Percentiles rank a stretch among this genome's conserved stretches.
Conservation (phyloP, 2,888 invertebrate genomes). For the Nomada ruficornis region DNA sequence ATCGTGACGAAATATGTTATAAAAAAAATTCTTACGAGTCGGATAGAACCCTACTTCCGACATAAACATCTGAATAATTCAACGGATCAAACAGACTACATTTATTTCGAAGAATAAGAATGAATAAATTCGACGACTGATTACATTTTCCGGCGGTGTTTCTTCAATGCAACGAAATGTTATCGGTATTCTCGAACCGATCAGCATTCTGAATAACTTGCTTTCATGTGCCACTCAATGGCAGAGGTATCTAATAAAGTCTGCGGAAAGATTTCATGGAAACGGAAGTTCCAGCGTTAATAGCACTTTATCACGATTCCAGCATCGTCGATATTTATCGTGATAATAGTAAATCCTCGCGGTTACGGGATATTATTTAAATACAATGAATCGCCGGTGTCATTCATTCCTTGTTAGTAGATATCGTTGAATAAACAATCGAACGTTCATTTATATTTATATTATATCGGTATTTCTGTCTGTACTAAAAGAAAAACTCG, state of each 20-base stretch:
- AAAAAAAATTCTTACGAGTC: too few relatives aligned
- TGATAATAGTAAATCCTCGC: slow-evolving; percentile 41
- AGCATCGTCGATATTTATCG: slow-evolving; percentile 39
- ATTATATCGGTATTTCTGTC: not conserved
- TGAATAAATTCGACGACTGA: slow-evolving; percentile 20
- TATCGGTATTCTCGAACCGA: slow-evolving; percentile 34
- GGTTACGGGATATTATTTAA: slow-evolving; percentile 38
- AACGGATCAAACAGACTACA: not conserved
- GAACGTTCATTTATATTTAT: not conserved
- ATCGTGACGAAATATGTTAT: not conserved
- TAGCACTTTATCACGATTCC: slow-evolving; percentile 32
- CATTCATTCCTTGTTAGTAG: slow-evolving; percentile 22
- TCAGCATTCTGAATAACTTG: slow-evolving; percentile 19
- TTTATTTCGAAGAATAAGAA: slow-evolving; percentile 3
- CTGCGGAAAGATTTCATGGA: slow-evolving; percentile 5
- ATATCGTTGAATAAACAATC: slow-evolving; percentile 33
- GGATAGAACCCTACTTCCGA: too few relatives aligned
- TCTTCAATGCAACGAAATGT: slow-evolving; percentile 29
- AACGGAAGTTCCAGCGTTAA: slow-evolving; percentile 38
- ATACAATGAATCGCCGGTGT: slow-evolving; percentile 39
- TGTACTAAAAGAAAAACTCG: not conserved
- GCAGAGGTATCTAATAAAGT: slow-evolving; percentile 46
- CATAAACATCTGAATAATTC: too few relatives aligned
- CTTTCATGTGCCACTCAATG: slow-evolving; percentile 22
- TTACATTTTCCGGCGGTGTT: slow-evolving; percentile 28